These are phyloP conservation scores for Cisticola juncidis DNA, from an alignment of 2,113 vertebrate genomes.

Conservation along the genomic window DNA sequence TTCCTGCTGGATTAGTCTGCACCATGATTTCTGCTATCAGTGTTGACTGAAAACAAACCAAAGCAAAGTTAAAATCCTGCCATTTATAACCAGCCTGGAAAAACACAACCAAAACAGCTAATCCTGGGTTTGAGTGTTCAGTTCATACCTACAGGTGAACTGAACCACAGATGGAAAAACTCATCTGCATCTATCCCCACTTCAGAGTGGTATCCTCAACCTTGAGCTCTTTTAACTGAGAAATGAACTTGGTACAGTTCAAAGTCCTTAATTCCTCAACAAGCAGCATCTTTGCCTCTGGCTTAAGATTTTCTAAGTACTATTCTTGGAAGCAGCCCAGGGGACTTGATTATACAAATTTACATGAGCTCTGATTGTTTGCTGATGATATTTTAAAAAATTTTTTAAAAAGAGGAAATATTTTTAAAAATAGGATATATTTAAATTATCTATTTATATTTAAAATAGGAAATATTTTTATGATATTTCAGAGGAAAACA, in stretches of 20 bases:
- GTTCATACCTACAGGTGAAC: not conserved
- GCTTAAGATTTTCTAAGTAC: not conserved
- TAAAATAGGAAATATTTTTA: not conserved
- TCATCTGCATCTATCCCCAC: not conserved
- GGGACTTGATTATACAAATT: not conserved
- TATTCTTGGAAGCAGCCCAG: not conserved
- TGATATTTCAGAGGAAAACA: not conserved
- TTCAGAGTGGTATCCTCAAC: not conserved
- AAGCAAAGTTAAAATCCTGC: not conserved
- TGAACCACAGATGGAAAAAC: not conserved
- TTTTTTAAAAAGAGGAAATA: not conserved
- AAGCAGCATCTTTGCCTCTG: not conserved
- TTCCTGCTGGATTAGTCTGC: not conserved
- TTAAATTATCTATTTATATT: no score
- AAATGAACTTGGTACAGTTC: not conserved
- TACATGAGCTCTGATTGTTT: not conserved
- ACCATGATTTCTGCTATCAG: not conserved
- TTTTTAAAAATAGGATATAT: not conserved
- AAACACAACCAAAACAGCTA: not conserved
- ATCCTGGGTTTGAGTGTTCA: not conserved
- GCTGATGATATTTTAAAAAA: not conserved
- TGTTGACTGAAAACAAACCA: conserved; percentile 40
- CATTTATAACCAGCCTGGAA: not conserved
- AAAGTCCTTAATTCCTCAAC: not conserved
- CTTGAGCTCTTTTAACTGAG: not conserved